Evolutionary conservation across 2,888 invertebrate genomes (phyloP).

Genomic region (Metallyticus violacea): DNA sequence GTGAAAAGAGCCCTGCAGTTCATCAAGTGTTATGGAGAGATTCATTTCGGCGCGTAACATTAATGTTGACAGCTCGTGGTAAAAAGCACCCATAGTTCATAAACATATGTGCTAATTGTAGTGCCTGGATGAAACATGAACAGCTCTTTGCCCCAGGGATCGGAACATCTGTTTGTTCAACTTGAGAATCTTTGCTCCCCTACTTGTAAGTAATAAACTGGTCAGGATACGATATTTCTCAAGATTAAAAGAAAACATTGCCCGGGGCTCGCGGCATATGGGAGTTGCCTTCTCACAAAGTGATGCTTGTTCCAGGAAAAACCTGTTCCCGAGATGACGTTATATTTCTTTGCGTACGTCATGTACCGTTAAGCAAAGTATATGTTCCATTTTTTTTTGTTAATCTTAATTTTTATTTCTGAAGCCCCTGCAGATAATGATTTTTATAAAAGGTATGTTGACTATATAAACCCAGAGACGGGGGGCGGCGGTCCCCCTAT

Average conservation of each 20-base stretch:
- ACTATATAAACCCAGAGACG: too few species aligned
- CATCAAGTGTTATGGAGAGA: neutral
- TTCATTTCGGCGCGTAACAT: neutral
- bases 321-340: neutral
- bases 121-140: neutral
- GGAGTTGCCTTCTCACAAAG: neutral
- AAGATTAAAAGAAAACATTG: conserved; percentile 5
- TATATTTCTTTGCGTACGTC: neutral
- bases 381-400: neutral
- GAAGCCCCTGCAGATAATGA: too few species aligned
- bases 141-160: neutral
- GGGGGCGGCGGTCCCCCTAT: too few species aligned
- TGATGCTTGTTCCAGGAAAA: neutral
- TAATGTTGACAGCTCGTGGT: neutral
- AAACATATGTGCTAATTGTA: too few species aligned
- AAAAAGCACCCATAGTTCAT: neutral
- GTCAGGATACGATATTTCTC: neutral
- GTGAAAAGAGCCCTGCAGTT: too few species aligned
- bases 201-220: neutral
- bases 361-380: neutral
- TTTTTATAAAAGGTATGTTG: too few species aligned
- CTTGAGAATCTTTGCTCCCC: neutral
- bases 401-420: too few species aligned
- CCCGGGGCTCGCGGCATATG: neutral
- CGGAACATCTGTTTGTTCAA: neutral